Percentiles rank a stretch among this genome's conserved stretches.
Conservation (phyloP, 2,113 vertebrate genomes). For the Oryzias celebensis region DNA sequence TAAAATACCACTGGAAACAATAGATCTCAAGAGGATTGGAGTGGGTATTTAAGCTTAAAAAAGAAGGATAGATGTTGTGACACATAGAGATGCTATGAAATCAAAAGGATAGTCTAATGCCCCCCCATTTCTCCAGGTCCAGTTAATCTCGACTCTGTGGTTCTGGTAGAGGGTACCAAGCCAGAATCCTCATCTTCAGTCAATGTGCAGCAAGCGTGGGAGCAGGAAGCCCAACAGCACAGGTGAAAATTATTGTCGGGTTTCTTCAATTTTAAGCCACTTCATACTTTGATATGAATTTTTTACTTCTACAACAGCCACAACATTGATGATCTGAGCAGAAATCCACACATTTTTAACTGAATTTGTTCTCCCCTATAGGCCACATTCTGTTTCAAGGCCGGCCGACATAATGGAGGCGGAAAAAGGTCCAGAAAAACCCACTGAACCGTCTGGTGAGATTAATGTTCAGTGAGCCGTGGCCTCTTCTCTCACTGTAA, state of each 20-base stretch:
- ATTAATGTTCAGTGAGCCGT: neutral
- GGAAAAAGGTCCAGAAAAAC: constrained; percentile 41
- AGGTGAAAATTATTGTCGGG: constrained; percentile 41
- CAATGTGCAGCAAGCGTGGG: constrained; percentile 81
- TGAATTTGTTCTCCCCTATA: constrained; percentile 53
- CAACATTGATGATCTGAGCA: neutral
- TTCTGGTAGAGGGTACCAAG: constrained; percentile 76
- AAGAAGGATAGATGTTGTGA: too few relatives aligned
- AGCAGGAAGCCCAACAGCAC: constrained; percentile 58
- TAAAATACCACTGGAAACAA: too few relatives aligned
- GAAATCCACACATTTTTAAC: neutral
- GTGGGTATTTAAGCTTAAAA: too few relatives aligned
- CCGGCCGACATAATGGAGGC: constrained; percentile 21
- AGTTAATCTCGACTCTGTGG: constrained; percentile 84
- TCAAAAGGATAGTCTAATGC: neutral
- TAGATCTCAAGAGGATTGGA: too few relatives aligned
- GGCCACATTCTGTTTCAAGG: constrained; percentile 65
- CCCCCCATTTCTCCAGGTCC: constrained; percentile 69
- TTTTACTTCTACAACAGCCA: neutral
- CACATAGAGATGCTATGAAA: neutral
- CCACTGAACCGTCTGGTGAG: constrained; percentile 73
- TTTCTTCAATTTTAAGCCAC: neutral
- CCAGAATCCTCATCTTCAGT: constrained; percentile 49
- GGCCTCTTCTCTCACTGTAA: neutral
- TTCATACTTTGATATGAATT: too few relatives aligned